phyloP scores from a whole-genome alignment of 2,797 vertebrate species.

The Galago senegalensis region DNA sequence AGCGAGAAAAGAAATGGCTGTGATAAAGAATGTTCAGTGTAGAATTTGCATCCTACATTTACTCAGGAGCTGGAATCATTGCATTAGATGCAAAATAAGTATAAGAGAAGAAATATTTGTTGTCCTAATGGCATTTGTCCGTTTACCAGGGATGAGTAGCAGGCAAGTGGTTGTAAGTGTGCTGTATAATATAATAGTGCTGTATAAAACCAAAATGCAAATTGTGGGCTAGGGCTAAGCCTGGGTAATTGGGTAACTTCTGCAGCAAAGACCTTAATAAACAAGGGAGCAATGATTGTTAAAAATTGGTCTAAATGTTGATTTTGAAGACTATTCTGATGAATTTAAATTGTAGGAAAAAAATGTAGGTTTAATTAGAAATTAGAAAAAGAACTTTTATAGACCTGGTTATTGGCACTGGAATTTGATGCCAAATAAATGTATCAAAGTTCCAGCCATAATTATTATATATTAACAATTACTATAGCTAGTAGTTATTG shows the following conservation, averaged over 20 bases:
- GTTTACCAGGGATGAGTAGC: not conserved
- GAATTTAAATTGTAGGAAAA: not conserved
- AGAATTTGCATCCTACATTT: not conserved
- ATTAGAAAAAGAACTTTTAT: not conserved
- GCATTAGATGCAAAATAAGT: not conserved
- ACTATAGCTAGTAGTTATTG: not conserved
- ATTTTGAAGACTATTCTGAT: not conserved
- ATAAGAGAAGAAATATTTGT: not conserved
- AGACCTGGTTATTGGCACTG: not conserved
- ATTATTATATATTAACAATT: not conserved
- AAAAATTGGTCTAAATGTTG: not conserved
- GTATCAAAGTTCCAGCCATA: not conserved
- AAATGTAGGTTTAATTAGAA: not conserved
- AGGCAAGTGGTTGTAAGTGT: not conserved
- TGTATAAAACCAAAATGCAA: not conserved
- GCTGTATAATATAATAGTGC: not conserved
- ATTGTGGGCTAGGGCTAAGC: not conserved
- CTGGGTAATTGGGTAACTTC: not conserved
- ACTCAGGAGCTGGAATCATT: not conserved
- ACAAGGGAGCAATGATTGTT: not conserved
- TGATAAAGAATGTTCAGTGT: not conserved
- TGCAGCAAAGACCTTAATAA: not conserved
- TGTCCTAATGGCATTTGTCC: not conserved
- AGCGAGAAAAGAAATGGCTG: not conserved
- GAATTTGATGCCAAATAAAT: slow-evolving; percentile 21